A percentile compares a stretch with the other conserved stretches of the same genome.
These are phyloP conservation scores for Microtus montanus DNA, from an alignment of 2,113 vertebrate genomes.

Conservation along the genomic window DNA sequence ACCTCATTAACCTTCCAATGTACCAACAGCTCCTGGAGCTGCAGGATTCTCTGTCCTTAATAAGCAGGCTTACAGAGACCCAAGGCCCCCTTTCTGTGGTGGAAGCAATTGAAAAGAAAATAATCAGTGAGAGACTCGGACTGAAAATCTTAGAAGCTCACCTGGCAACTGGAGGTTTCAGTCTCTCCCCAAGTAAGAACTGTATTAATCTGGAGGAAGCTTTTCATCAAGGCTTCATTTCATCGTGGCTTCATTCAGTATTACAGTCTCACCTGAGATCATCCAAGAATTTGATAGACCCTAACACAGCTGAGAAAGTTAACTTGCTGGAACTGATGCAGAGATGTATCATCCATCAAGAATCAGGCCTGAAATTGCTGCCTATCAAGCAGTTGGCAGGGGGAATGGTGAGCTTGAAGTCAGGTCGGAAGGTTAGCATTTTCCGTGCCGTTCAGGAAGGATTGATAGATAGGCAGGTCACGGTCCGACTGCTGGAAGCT, in stretches of 20 bases:
- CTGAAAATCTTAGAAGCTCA: slow-evolving; percentile 92
- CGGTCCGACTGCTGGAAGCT: slow-evolving; percentile 90
- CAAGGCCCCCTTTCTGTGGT: slow-evolving; percentile 83
- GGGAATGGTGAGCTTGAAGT: slow-evolving; percentile 90
- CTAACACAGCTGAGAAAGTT: slow-evolving; percentile 93
- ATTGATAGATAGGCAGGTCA: slow-evolving; percentile 91
- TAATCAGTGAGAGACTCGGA: slow-evolving; percentile 88
- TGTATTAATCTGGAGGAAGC: slow-evolving; percentile 87
- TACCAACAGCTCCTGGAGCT: slow-evolving; percentile 87
- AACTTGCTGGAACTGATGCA: slow-evolving; percentile 87
- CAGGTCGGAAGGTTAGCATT: slow-evolving; percentile 91
- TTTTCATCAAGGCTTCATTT: slow-evolving; percentile 83
- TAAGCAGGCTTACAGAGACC: slow-evolving; percentile 75
- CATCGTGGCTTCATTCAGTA: slow-evolving; percentile 80
- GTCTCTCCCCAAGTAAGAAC: slow-evolving; percentile 69
- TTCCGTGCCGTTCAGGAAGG: slow-evolving; percentile 94
- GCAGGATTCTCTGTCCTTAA: slow-evolving; percentile 83
- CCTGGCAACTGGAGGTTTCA: slow-evolving; percentile 88
- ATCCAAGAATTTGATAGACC: slow-evolving; percentile 91
- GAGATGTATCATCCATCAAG: slow-evolving; percentile 87
- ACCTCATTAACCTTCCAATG: slow-evolving; percentile 86
- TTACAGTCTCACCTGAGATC: slow-evolving; percentile 84
- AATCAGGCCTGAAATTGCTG: slow-evolving; percentile 89
- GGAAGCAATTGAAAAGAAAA: slow-evolving; percentile 87
- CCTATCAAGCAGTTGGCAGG: slow-evolving; percentile 92